These are phyloP conservation scores for Tetramorium parvispinum DNA, from an alignment of 1,140 invertebrate genomes.

Conservation along the genomic window DNA sequence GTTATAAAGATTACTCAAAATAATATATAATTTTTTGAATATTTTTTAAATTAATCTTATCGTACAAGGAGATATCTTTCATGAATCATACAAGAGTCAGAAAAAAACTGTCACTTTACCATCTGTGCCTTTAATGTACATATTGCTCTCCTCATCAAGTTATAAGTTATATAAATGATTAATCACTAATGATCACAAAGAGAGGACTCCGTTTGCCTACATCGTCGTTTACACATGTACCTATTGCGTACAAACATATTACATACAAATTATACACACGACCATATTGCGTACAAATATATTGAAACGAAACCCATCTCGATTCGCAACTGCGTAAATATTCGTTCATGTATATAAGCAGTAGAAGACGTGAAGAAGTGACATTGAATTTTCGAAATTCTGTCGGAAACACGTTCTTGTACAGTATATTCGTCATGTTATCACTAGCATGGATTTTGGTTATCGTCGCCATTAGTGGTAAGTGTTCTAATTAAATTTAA, in stretches of 20 bases:
- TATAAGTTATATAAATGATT: constrained; percentile 19
- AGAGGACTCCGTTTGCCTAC: neutral
- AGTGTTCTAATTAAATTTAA: neutral
- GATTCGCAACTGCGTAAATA: constrained; percentile 30
- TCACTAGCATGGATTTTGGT: constrained; percentile 3
- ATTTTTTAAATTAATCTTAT: neutral
- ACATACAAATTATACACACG: too few relatives aligned
- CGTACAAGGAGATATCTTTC: neutral
- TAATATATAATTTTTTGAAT: neutral
- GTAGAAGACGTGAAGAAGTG: neutral
- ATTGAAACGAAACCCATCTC: neutral
- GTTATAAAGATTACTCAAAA: neutral
- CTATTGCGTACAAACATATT: neutral
- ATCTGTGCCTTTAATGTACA: constrained; percentile 12
- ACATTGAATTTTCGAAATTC: neutral
- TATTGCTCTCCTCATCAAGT: neutral
- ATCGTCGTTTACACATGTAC: neutral
- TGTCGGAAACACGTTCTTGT: neutral
- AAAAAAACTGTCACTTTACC: neutral
- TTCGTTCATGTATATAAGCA: constrained; percentile 24
- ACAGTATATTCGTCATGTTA: constrained; percentile 1
- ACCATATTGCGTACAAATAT: neutral
- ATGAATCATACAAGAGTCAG: constrained; percentile 1
- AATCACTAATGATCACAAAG: constrained; percentile 17
- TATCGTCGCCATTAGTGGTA: constrained; percentile 11